phyloP scores from a whole-genome alignment of 2,888 invertebrate species.

The Drosophila nr. medialis region DNA sequence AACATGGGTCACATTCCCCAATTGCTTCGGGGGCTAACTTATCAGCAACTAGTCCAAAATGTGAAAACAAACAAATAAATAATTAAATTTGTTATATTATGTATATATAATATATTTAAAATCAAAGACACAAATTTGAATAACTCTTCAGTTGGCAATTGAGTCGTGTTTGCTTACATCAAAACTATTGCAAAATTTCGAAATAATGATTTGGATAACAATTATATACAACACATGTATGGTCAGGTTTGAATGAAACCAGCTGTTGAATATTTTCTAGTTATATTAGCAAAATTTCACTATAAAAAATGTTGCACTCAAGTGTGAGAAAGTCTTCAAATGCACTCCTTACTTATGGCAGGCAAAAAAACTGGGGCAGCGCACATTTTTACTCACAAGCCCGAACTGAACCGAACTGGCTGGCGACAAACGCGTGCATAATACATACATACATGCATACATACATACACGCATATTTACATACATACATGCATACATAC shows the following conservation, averaged over 20 bases:
- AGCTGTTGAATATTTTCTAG: neutral
- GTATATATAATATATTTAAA: too few species aligned
- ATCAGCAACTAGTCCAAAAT: neutral
- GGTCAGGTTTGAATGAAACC: neutral
- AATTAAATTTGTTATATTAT: neutral
- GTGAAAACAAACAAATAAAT: neutral
- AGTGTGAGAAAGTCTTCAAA: neutral
- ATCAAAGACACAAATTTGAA: neutral
- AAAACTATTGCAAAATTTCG: neutral
- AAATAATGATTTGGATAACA: neutral
- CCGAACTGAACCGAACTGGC: neutral
- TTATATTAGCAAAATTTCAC: neutral
- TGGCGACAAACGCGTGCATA: too few species aligned
- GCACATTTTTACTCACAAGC: neutral
- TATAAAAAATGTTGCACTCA: neutral
- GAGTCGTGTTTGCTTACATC: neutral
- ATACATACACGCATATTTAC: too few species aligned
- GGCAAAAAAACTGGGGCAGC: neutral
- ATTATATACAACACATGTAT: neutral
- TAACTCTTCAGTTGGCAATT: neutral
- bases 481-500: neutral
- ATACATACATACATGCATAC: neutral
- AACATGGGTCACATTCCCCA: conserved; percentile 14
- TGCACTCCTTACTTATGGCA: neutral
- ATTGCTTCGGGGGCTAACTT: neutral